Conservation (phyloP, 2,113 vertebrate genomes). For the Pyxicephalus adspersus region DNA sequence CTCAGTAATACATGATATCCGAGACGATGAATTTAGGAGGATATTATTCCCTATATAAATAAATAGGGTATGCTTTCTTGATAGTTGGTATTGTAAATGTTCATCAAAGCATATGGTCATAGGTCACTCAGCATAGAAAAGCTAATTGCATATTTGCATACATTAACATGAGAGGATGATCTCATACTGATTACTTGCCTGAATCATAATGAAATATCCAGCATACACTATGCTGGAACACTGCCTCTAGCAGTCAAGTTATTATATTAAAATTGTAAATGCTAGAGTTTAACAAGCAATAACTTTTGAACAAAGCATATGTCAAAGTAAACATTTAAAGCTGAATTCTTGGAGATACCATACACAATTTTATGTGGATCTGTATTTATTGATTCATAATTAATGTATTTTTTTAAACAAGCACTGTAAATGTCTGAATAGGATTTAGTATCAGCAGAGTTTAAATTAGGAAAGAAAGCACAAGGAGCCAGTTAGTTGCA, state of each 20-base stretch:
- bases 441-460: too few relatives aligned
- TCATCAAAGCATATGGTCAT: not conserved
- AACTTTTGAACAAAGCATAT: conserved; percentile 1
- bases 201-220: not conserved
- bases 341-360: too few relatives aligned
- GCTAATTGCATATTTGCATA: not conserved
- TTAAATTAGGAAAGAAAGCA: too few relatives aligned
- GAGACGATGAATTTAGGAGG: not conserved
- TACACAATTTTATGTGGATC: too few relatives aligned
- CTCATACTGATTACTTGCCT: conserved; percentile 2
- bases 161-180: not conserved
- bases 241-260: not conserved
- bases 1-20: not conserved
- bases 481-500: too few relatives aligned
- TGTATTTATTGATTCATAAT: too few relatives aligned
- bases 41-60: not conserved
- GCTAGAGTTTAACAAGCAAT: not conserved
- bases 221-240: not conserved
- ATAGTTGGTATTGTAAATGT: not conserved
- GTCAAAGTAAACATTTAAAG: too few relatives aligned
- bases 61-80: not conserved
- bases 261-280: not conserved
- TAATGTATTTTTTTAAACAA: too few relatives aligned
- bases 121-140: not conserved
- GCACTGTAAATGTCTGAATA: too few relatives aligned